Percentiles rank a stretch among this genome's conserved stretches.
Evolutionary conservation across 2,888 invertebrate genomes (phyloP).

Genomic region (Campoplex nolae): DNA sequence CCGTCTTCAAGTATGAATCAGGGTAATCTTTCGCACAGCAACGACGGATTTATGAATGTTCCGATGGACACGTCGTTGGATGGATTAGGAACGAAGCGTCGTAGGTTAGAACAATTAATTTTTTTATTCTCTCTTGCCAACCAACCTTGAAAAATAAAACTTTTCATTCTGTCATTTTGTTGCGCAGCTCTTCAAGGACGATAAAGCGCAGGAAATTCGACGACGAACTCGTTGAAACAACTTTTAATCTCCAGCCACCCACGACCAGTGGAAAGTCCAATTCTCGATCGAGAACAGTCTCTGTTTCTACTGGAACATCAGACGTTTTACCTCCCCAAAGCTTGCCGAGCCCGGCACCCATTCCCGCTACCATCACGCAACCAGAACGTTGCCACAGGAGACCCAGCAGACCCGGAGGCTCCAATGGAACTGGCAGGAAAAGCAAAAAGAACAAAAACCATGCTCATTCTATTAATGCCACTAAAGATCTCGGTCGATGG

Average conservation of each 20-base stretch:
- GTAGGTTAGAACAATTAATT: slow-evolving; percentile 75
- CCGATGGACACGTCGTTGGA: slow-evolving; percentile 81
- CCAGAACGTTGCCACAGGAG: slow-evolving; percentile 80
- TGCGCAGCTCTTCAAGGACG: slow-evolving; percentile 93
- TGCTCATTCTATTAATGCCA: slow-evolving; percentile 88
- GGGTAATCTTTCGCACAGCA: slow-evolving; percentile 74
- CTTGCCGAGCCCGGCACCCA: slow-evolving; percentile 78
- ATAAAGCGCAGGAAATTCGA: slow-evolving; percentile 98
- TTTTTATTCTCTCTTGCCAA: not conserved
- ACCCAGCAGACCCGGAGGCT: slow-evolving; percentile 80
- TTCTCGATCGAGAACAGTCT: slow-evolving; percentile 80
- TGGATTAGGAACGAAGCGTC: slow-evolving; percentile 80
- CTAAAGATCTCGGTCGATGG: slow-evolving; percentile 97
- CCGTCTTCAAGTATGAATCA: slow-evolving; percentile 77
- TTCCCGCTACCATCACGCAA: slow-evolving; percentile 76
- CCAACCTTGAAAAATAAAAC: not conserved
- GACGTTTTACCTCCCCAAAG: slow-evolving; percentile 78
- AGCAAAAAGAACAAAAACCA: slow-evolving; percentile 87
- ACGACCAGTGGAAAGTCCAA: slow-evolving; percentile 80
- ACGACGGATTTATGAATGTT: slow-evolving; percentile 79
- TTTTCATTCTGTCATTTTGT: not conserved
- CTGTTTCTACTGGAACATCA: slow-evolving; percentile 78
- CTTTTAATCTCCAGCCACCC: slow-evolving; percentile 83
- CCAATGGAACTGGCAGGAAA: slow-evolving; percentile 81
- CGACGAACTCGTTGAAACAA: slow-evolving; percentile 96